These are phyloP conservation scores for Notothenia rossii DNA, from an alignment of 2,113 vertebrate genomes.

Conservation along the genomic window DNA sequence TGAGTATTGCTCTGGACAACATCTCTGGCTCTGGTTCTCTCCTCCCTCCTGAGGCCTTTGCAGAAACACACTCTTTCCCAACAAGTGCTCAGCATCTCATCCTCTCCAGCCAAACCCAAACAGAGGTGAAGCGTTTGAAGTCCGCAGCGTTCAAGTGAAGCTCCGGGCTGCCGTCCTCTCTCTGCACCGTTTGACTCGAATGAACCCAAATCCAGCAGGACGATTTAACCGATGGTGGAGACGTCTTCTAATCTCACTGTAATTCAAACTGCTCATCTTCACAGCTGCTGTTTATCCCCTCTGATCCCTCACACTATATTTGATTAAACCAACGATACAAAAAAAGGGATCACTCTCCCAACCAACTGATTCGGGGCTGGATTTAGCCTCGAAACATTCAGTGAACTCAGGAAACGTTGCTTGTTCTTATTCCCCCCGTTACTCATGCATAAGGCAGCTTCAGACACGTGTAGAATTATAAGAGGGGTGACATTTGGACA, in stretches of 20 bases:
- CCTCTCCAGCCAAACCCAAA: constrained; percentile 8
- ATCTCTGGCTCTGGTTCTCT: not conserved
- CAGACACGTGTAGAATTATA: constrained; percentile 22
- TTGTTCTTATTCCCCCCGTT: not conserved
- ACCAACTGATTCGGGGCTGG: not conserved
- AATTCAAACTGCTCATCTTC: constrained; percentile 1
- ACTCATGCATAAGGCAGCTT: constrained; percentile 8
- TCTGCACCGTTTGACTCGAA: not conserved
- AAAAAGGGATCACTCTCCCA: constrained; percentile 1
- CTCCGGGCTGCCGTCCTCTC: constrained; percentile 10
- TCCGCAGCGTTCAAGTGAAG: not conserved
- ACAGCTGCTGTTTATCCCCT: constrained; percentile 8
- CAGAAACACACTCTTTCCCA: constrained; percentile 8
- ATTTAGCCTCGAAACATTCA: constrained; percentile 22
- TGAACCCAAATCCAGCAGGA: not conserved
- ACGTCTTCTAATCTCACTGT: not conserved
- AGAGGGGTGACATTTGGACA: constrained; percentile 48
- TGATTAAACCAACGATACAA: constrained; percentile 3
- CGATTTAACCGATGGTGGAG: not conserved
- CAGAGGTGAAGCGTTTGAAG: constrained; percentile 30
- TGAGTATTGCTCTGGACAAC: not conserved
- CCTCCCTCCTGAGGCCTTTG: not conserved
- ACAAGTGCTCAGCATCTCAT: constrained; percentile 28
- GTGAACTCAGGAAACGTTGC: constrained; percentile 5
- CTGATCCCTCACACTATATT: constrained; percentile 2